Conservation (phyloP, 2,113 vertebrate genomes). For the Machaerirhynchus nigripectus region DNA sequence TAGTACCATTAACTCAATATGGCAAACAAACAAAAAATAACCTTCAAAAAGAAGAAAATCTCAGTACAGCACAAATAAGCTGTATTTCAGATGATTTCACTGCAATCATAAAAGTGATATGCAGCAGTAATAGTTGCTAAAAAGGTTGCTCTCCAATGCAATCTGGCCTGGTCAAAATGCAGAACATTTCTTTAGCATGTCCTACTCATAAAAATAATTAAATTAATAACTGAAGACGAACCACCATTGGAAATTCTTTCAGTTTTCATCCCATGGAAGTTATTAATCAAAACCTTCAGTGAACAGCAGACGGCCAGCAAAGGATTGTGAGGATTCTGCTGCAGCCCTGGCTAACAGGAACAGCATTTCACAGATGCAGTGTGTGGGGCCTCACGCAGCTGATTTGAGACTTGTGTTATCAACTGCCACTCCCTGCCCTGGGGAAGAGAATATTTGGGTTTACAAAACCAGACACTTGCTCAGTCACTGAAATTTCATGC, state of each 20-base stretch:
- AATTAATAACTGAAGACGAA: conserved; percentile 21
- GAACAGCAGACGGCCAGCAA: neutral
- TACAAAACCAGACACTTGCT: neutral
- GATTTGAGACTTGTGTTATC: neutral
- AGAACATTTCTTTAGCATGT: neutral
- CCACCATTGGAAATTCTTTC: neutral
- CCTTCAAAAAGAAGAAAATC: neutral
- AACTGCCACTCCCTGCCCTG: neutral
- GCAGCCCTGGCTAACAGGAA: neutral
- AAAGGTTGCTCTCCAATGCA: neutral
- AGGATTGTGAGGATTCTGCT: neutral
- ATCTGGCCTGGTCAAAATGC: neutral
- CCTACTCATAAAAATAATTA: conserved; percentile 32
- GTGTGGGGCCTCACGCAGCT: neutral
- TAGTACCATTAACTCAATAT: neutral
- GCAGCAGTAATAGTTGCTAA: conserved; percentile 1
- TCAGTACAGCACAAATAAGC: conserved; percentile 4
- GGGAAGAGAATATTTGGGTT: neutral
- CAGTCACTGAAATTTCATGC: neutral
- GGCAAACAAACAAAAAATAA: neutral
- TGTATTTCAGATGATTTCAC: neutral
- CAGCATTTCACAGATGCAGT: neutral
- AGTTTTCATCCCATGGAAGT: neutral
- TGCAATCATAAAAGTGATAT: neutral
- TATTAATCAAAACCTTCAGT: neutral